Evolutionary conservation across 2,797 vertebrate genomes (phyloP), one percentile per base, ranked within the genome.

Genomic region (Sebastolobus altivelis): DNA sequence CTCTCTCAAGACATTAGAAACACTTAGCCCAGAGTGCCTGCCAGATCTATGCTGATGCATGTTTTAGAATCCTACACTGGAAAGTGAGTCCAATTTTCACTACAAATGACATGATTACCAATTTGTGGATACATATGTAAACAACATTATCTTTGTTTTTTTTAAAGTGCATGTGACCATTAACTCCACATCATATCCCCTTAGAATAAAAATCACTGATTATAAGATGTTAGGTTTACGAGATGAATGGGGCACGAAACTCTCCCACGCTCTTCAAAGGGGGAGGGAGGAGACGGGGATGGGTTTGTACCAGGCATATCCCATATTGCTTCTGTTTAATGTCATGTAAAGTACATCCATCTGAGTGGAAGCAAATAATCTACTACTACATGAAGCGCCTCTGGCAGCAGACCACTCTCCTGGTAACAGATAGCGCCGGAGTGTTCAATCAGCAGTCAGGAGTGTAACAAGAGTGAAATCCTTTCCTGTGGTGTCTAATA

Each of bases 341-440:
- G 89, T 87, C 89, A 94, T 93, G 92, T 91, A 92, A 92, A 92
- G 87, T 88, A 86, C 86, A 84, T 88, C 88, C 85, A 86, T 92
- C 87, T 80, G 83, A 85, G 86, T 85, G 87, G 74, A 87, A 81
- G 90, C 83, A 91, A 92, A 94, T 92, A 92, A 91, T 93, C 91
- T 89, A 88, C 85, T 70, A 78, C 80, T 84, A 81, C 78, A 84
- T 82, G 84, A 86, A 89, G 75, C 7, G 78, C 90, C 80, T 61
- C 72, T 78, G 86, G 93, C 91, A 89, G 89, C 81, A 65, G 79
- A 84, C 81, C 87, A 75, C 80, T 87, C 85, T 85, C 84, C 59
- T 75, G 62, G 80, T 87, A 86, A 89, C 80, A 81, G 88, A 92
- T 89, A 89, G 82, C 31, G 16, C 56, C 8, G 72, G 71, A 81